Base-by-base conservation (phyloP, 2,113 vertebrate genomes). In the Xiphias gladius region DNA sequence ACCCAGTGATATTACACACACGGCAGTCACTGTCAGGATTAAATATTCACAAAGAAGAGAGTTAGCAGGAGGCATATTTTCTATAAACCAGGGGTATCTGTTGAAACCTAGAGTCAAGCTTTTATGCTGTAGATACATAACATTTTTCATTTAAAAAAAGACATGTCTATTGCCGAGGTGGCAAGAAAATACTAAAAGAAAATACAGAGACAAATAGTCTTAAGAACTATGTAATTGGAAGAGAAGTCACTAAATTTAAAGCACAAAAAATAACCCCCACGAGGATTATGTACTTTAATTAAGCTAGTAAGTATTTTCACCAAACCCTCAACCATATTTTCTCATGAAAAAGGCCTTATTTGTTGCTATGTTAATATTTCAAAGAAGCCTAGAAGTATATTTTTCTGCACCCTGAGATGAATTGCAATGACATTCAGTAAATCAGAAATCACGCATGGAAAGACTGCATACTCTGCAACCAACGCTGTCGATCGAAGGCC, bases 391-490 rank as follows among this genome's bases (percentile, higher is more conserved):
- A 14, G 8, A 76, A 58, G 65, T 37, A 52, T 80, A 71, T 61
- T 70, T 76, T 72, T 74, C 58, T 83, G 57, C 85, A 65, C 19
- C 28, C 35, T 20, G 41, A 75, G 67, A 82, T 74, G 59, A 89
- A 90, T 88, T 28, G 2, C 52, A 74, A 67, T 26, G 72, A 73
- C 68, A 63, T 73, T 88, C 78, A 52, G 64, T 73, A 86, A 85
- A 90, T 89, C 91, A 91, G 75, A 80, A 85, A 87, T 90, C 66
- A 43, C 32, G 74, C 28, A 77, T 76, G 79, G 73, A 85, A 83
- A 85, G 88, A 91, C 22, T 91, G 90, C 90, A 84, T 74, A 88
- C 76, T 90, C 86, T 76, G 88, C 90, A 87, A 75, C 80, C 75
- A 46, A 32, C 68, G 14, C 37, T 43, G 77, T 76, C 69, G 82